Evolutionary conservation across 2,888 invertebrate genomes (phyloP).

Genomic region (Amaurobius ferox): DNA sequence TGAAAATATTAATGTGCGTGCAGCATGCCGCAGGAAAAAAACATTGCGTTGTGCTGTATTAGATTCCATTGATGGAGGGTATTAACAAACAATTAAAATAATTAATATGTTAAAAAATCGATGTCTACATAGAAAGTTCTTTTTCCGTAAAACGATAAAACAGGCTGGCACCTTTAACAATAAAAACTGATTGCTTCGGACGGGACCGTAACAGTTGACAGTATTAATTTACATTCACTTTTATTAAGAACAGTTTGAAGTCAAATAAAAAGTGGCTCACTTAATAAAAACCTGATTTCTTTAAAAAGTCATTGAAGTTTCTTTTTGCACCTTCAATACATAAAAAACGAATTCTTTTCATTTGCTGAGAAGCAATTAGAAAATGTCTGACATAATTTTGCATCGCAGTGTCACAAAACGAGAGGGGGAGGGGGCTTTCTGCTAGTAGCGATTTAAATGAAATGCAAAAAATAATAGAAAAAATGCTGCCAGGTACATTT

Average conservation of each 20-base stretch:
- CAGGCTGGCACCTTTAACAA: too few relatives aligned
- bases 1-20: too few relatives aligned
- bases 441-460: background rate
- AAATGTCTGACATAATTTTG: slow-evolving; percentile 9
- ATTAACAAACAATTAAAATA: too few relatives aligned
- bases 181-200: background rate
- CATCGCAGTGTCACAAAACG: background rate
- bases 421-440: background rate
- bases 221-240: background rate
- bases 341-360: background rate
- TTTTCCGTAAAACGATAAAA: too few relatives aligned
- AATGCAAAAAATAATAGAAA: background rate
- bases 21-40: too few relatives aligned
- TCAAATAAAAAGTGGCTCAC: background rate
- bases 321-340: background rate
- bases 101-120: too few relatives aligned
- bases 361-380: background rate
- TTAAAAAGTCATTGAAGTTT: background rate
- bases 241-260: background rate
- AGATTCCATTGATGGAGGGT: too few relatives aligned
- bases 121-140: too few relatives aligned
- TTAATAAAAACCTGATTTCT: background rate
- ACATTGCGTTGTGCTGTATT: too few relatives aligned
- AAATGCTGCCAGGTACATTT: background rate
- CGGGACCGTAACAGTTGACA: background rate